phyloP scores from a whole-genome alignment of 2,888 invertebrate genomes.

The Xestia sexstrigata region DNA sequence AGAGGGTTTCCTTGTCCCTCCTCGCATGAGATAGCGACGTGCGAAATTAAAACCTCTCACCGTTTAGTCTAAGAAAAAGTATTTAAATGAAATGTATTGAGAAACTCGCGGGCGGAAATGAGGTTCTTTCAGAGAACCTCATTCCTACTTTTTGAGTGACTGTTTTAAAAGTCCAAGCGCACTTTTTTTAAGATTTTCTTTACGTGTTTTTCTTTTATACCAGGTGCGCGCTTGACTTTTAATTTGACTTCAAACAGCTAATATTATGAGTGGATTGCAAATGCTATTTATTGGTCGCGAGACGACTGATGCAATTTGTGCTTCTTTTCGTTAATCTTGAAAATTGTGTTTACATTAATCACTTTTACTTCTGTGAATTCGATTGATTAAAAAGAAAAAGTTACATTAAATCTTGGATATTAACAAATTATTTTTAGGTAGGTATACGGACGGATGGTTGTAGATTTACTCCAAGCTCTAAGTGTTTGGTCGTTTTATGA shows the following conservation, averaged over 20 bases:
- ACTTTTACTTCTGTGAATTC: neutral
- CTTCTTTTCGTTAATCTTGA: constrained; percentile 12
- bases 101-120: constrained; percentile 88
- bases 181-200: constrained; percentile 77
- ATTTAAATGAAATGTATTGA: constrained; percentile 90
- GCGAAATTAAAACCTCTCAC: constrained; percentile 85
- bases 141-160: constrained; percentile 83
- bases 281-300: constrained; percentile 24
- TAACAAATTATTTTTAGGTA: neutral
- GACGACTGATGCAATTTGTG: neutral
- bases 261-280: constrained; percentile 34
- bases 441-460: too few relatives aligned
- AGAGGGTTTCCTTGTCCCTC: constrained; percentile 81
- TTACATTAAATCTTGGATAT: neutral
- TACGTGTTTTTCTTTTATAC: constrained; percentile 58
- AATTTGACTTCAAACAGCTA: constrained; percentile 48
- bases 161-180: constrained; percentile 81
- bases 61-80: constrained; percentile 83
- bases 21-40: constrained; percentile 81
- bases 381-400: neutral
- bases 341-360: constrained; percentile 8
- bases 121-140: constrained; percentile 86
- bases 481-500: neutral
- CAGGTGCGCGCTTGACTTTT: constrained; percentile 45
- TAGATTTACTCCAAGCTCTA: neutral